phyloP scores from a whole-genome alignment of 2,888 invertebrate species.

The Hofmannophila pseudospretella region DNA sequence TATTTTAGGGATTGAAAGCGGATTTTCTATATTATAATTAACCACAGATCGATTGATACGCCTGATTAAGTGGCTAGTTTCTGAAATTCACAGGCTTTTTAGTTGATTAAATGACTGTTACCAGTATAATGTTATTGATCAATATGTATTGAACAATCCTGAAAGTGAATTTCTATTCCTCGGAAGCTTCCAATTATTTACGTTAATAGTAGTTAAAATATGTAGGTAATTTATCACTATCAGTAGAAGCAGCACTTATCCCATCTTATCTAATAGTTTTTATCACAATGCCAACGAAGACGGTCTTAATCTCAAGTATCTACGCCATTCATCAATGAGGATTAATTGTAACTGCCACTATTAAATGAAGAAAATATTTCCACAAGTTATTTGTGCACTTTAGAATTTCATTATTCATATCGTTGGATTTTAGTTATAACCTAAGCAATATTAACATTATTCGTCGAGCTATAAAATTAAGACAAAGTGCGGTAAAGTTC shows the following conservation, averaged over 20 bases:
- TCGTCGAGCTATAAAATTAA: slow-evolving; percentile 1
- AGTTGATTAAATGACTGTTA: too few species aligned
- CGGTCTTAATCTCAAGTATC: not conserved
- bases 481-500: slow-evolving; percentile 2
- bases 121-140: too few species aligned
- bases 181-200: too few species aligned
- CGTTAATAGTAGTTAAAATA: too few species aligned
- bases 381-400: too few species aligned
- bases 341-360: not conserved
- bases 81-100: not conserved
- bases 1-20: slow-evolving; percentile 8
- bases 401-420: too few species aligned
- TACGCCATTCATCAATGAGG: slow-evolving; percentile 7
- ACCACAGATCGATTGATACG: not conserved
- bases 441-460: not conserved
- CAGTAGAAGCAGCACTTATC: not conserved
- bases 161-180: too few species aligned
- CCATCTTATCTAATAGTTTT: slow-evolving; percentile 1
- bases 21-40: slow-evolving; percentile 2
- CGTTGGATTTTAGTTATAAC: too few species aligned
- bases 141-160: too few species aligned
- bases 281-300: not conserved
- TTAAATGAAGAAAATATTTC: too few species aligned
- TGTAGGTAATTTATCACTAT: too few species aligned
- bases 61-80: too few species aligned